Evolutionary conservation across 1,140 invertebrate species (phyloP).

Genomic region (Pachypeltis micranthus): DNA sequence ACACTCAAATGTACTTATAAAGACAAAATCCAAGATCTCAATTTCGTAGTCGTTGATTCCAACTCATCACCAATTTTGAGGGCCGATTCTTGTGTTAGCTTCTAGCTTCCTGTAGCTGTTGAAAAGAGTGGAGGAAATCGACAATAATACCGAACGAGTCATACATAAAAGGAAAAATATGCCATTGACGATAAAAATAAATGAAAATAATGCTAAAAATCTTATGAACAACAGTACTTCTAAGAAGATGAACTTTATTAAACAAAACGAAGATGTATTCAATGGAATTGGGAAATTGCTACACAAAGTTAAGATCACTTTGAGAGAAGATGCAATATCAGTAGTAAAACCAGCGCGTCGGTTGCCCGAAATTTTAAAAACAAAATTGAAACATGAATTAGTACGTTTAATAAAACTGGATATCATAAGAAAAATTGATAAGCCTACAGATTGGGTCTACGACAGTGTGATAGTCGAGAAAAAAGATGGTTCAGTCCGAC

Average conservation of each 20-base stretch:
- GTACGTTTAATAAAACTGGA: neutral
- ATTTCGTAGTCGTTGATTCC: neutral
- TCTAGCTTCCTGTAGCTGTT: neutral
- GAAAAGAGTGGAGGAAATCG: neutral
- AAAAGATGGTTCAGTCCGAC: slow-evolving; percentile 34
- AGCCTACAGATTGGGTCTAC: too few relatives aligned
- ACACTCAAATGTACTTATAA: neutral
- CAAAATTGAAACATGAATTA: neutral
- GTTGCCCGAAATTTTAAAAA: too few relatives aligned
- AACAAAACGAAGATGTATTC: slow-evolving; percentile 22
- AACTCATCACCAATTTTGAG: neutral
- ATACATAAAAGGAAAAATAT: too few relatives aligned
- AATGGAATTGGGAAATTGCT: slow-evolving; percentile 29
- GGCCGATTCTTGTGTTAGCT: neutral
- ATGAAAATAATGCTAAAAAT: neutral
- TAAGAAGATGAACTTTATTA: slow-evolving; percentile 11
- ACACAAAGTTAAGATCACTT: slow-evolving; percentile 28
- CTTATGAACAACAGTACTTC: neutral
- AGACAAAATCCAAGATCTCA: neutral
- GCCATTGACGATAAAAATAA: too few relatives aligned
- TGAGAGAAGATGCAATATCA: slow-evolving; percentile 32
- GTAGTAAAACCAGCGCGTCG: neutral
- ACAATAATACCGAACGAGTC: too few relatives aligned
- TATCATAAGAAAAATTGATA: slow-evolving; percentile 24
- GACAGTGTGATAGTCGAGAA: slow-evolving; percentile 40